Evolutionary conservation across 2,113 vertebrate genomes (phyloP), one percentile per base, ranked within the genome.

Genomic region (Aspidoscelis tigris): DNA sequence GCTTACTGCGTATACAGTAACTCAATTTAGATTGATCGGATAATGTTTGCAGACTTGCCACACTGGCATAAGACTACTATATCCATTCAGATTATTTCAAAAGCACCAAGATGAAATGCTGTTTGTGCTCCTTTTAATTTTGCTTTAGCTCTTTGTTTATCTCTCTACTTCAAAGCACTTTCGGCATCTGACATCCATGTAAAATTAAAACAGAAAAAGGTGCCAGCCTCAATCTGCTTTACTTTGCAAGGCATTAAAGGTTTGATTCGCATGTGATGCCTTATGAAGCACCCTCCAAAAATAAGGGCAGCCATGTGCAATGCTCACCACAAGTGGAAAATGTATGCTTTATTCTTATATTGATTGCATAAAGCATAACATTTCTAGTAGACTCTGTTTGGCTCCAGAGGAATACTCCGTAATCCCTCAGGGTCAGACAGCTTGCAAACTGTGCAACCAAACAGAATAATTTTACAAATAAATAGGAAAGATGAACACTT

Each of bases 1-100:
- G 93, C 92, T 94, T 94, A 95, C 93, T 95, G 92, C 90, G 93
- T 94, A 95, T 88, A 95, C 84, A 82, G 90, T 95, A 96, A 97
- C 92, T 94, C 92, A 94, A 95, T 97, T 96, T 93, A 93, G 93
- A 96, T 96, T 92, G 96, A 96, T 96, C 85, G 9, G 88, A 92
- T 95, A 94, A 94, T 80, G 91, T 94, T 92, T 94, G 91, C 92
- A 95, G 95, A 93, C 92, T 91, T 94, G 93, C 92, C 94, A 91
- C 80, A 88, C 94, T 85, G 85, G 87, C 91, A 94, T 84, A 89
- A 88, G 87, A 86, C 93, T 90, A 90, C 92, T 93, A 93, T 89
- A 93, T 85, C 95, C 90, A 93, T 93, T 94, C 90, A 86, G 89
- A 84, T 91, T 85, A 90, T 76, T 91, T 94, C 72, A 83, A 91